Percentiles rank a stretch among this genome's conserved stretches.
These are phyloP conservation scores for Dufourea novaeangliae DNA, from an alignment of 1,140 invertebrate genomes.

Conservation along the genomic window DNA sequence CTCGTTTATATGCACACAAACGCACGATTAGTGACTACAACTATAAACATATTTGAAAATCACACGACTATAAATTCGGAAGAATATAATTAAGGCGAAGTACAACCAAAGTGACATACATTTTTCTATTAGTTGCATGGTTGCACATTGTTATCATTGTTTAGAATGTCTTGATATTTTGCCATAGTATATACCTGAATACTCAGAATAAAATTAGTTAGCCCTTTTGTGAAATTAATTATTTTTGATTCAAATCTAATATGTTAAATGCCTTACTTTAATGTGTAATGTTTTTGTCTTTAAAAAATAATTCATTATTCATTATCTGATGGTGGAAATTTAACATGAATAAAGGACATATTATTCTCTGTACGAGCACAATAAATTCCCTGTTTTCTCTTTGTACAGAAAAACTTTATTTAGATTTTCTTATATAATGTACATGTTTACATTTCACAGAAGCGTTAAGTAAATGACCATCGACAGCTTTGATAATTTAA, in stretches of 20 bases:
- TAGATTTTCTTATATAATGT: background rate
- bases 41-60: slow-evolving; percentile 3
- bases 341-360: no score
- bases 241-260: background rate
- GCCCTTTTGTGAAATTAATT: background rate
- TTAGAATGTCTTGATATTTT: slow-evolving; percentile 30
- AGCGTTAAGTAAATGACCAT: slow-evolving; percentile 35
- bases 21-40: slow-evolving; percentile 16
- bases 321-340: no score
- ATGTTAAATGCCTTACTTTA: background rate
- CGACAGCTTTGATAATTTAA: slow-evolving; percentile 50
- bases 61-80: background rate
- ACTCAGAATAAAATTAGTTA: slow-evolving; percentile 7
- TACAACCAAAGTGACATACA: background rate
- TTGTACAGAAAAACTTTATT: background rate
- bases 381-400: background rate
- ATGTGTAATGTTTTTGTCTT: background rate
- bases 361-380: no score
- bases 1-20: slow-evolving; percentile 5
- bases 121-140: slow-evolving; percentile 25
- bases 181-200: background rate
- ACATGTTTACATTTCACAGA: background rate
- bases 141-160: slow-evolving; percentile 13
- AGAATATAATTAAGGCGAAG: background rate
- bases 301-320: no score